These are phyloP conservation scores for Pygocentrus nattereri DNA, from an alignment of 2,797 vertebrate genomes.

Conservation along the genomic window DNA sequence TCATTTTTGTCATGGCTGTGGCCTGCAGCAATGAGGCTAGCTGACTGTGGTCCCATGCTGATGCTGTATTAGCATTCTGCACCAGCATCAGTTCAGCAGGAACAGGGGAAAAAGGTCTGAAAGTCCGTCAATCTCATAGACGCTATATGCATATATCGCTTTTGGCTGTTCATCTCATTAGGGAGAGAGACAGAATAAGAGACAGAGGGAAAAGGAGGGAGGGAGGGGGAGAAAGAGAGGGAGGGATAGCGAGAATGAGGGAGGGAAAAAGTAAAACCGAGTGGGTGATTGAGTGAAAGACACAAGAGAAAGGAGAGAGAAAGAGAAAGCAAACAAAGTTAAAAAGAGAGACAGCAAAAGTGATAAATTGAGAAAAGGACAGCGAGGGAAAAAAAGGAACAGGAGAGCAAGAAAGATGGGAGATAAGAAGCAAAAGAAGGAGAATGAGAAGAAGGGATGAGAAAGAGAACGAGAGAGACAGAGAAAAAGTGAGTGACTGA, in stretches of 20 bases:
- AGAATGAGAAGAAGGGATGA: neutral
- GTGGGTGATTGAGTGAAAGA: neutral
- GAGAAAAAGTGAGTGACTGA: too few species aligned
- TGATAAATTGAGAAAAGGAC: neutral
- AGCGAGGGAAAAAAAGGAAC: too few species aligned
- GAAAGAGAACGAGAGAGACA: too few species aligned
- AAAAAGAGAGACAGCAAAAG: neutral
- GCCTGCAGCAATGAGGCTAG: neutral
- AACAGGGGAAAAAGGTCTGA: slow-evolving; percentile 3
- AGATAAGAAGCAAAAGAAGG: too few species aligned
- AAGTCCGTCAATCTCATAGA: slow-evolving; percentile 17
- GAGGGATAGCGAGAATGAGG: neutral
- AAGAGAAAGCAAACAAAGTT: neutral
- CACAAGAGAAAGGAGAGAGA: neutral
- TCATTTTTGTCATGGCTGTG: slow-evolving; percentile 10
- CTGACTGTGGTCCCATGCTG: neutral
- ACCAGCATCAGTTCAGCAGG: slow-evolving; percentile 10
- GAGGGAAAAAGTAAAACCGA: neutral
- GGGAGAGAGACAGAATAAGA: neutral
- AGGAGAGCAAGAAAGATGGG: too few species aligned
- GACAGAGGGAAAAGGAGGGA: neutral
- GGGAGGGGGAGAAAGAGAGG: neutral
- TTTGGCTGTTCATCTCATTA: slow-evolving; percentile 40
- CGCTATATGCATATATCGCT: slow-evolving; percentile 26
- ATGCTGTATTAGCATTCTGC: slow-evolving; percentile 32